A percentile compares a stretch with the other conserved stretches of the same genome.
Conservation (phyloP, 2,797 vertebrate species). For the Parotocinclus haroldoi region DNA sequence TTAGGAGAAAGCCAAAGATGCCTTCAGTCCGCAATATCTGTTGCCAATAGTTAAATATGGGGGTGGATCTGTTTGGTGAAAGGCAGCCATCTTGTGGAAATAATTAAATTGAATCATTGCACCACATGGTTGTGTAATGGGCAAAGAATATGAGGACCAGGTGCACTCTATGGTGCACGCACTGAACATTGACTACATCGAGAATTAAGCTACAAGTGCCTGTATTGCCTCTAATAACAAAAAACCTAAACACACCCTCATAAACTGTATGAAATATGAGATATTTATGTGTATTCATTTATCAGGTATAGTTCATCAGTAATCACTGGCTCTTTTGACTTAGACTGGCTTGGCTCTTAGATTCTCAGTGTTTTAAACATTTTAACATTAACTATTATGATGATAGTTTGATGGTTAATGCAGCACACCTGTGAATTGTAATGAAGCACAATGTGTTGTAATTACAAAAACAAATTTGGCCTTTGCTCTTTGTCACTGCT, state of each 20-base stretch:
- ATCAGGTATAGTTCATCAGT: too few species aligned
- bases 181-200: not conserved
- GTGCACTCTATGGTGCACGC: not conserved
- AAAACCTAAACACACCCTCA: too few species aligned
- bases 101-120: slow-evolving; percentile 3
- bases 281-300: too few species aligned
- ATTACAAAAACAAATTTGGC: slow-evolving; percentile 27
- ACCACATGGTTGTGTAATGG: not conserved
- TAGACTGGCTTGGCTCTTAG: too few species aligned
- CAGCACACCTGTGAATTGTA: slow-evolving; percentile 15
- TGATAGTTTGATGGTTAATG: not conserved
- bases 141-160: slow-evolving; percentile 1
- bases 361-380: too few species aligned
- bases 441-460: slow-evolving; percentile 20
- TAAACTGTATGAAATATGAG: too few species aligned
- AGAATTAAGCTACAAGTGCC: too few species aligned
- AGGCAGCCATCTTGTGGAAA: slow-evolving; percentile 5
- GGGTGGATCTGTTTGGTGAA: not conserved
- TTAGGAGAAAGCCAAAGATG: slow-evolving; percentile 2
- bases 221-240: too few species aligned
- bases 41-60: not conserved
- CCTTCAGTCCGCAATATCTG: slow-evolving; percentile 1
- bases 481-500: slow-evolving; percentile 18
- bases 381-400: too few species aligned
- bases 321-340: too few species aligned